phyloP scores from a whole-genome alignment of 2,797 vertebrate species.

The Sebastes cheni region DNA sequence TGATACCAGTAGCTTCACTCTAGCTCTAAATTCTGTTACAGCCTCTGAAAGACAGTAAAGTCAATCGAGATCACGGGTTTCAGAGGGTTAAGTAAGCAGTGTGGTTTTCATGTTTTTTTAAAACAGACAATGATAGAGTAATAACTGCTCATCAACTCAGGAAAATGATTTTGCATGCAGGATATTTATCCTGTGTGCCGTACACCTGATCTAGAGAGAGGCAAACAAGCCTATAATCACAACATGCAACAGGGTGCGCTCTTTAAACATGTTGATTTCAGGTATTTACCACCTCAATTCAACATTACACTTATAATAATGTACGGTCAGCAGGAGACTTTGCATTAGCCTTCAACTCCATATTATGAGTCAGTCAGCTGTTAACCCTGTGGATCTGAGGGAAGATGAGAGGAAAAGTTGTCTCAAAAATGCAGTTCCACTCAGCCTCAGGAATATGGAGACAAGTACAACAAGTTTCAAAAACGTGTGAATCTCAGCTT shows the following conservation, averaged over 20 bases:
- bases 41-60: no score
- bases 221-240: background rate
- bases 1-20: no score
- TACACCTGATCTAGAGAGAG: background rate
- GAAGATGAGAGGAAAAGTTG: conserved; percentile 44
- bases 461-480: background rate
- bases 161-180: background rate
- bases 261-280: background rate
- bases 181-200: background rate
- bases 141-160: background rate
- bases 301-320: background rate
- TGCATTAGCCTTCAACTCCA: background rate
- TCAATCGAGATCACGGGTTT: no score
- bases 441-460: background rate
- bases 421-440: conserved; percentile 10
- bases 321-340: no score
- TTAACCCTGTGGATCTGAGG: conserved; percentile 18
- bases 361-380: conserved; percentile 30
- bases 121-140: no score
- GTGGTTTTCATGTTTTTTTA: no score
- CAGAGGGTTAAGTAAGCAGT: background rate
- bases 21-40: no score
- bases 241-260: background rate
- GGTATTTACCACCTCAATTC: no score
- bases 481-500: background rate